A percentile compares a stretch with the other conserved stretches of the same genome.
Conservation (phyloP, 2,797 vertebrate genomes). For the Etheostoma nigrum region DNA sequence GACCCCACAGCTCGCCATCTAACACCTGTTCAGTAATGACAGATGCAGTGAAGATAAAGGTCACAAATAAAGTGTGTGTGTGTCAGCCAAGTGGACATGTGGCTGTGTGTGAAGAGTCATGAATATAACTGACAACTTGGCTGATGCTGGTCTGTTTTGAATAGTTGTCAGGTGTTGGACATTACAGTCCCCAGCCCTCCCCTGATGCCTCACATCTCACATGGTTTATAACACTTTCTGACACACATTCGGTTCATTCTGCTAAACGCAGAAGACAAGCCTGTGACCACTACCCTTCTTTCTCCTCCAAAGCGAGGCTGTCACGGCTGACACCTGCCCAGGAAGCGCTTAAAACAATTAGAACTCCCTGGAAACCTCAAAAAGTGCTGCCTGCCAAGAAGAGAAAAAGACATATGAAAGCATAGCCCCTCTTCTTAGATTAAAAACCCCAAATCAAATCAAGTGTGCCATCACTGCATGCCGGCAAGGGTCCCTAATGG, state of each 20-base stretch:
- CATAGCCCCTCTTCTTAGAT: slow-evolving; percentile 71
- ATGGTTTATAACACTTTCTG: slow-evolving; percentile 44
- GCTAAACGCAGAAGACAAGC: slow-evolving; percentile 25
- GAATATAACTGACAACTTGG: slow-evolving; percentile 43
- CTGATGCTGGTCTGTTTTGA: slow-evolving; percentile 55
- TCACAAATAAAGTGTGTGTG: slow-evolving; percentile 28
- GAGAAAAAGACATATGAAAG: slow-evolving; percentile 65
- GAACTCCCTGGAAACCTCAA: slow-evolving; percentile 59
- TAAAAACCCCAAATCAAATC: slow-evolving; percentile 81
- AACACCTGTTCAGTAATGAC: slow-evolving; percentile 64
- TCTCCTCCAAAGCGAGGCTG: slow-evolving; percentile 51
- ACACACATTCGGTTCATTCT: slow-evolving; percentile 44
- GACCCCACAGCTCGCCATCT: slow-evolving; percentile 7
- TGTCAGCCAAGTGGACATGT: slow-evolving; percentile 20
- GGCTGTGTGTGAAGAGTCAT: slow-evolving; percentile 8
- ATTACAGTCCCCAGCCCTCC: slow-evolving; percentile 47
- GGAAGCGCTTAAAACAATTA: slow-evolving; percentile 80
- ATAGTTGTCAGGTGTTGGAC: slow-evolving; percentile 69
- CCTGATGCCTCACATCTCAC: slow-evolving; percentile 31
- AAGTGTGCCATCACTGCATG: slow-evolving; percentile 67
- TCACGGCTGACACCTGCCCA: slow-evolving; percentile 74
- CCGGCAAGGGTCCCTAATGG: slow-evolving; percentile 66
- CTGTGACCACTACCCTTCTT: slow-evolving; percentile 45
- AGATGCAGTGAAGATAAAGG: slow-evolving; percentile 41
- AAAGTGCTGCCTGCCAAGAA: slow-evolving; percentile 67